Evolutionary conservation across 1,140 invertebrate genomes (phyloP).

Genomic region (Venturia canescens): DNA sequence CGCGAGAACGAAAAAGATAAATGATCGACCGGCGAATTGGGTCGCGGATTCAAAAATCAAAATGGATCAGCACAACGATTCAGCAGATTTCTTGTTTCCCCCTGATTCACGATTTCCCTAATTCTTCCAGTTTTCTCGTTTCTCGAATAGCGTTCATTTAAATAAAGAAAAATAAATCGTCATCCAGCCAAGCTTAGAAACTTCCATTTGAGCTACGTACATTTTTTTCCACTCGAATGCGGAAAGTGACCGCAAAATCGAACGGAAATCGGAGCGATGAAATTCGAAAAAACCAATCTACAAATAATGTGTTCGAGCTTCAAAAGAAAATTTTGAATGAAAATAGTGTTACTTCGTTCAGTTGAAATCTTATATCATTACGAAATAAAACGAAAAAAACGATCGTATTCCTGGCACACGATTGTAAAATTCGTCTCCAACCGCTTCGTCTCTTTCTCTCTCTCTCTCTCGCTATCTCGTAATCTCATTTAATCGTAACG

Average conservation of each 20-base stretch:
- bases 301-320: too few species aligned
- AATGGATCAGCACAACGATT: neutral
- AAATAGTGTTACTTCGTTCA: too few species aligned
- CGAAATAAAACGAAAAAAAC: too few species aligned
- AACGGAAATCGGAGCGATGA: too few species aligned
- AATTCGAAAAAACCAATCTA: too few species aligned
- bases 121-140: neutral
- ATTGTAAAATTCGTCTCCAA: neutral
- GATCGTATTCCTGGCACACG: neutral
- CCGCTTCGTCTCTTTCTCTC: neutral
- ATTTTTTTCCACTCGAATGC: too few species aligned
- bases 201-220: neutral
- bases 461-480: neutral
- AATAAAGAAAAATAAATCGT: neutral
- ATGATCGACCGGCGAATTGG: neutral
- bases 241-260: too few species aligned
- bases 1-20: neutral
- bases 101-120: neutral
- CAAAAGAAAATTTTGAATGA: too few species aligned
- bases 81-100: neutral
- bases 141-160: neutral
- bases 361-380: too few species aligned
- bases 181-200: neutral
- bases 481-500: constrained; percentile 39
- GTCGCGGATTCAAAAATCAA: neutral